phyloP scores from a whole-genome alignment of 2,113 vertebrate species.

The Albula glossodonta region DNA sequence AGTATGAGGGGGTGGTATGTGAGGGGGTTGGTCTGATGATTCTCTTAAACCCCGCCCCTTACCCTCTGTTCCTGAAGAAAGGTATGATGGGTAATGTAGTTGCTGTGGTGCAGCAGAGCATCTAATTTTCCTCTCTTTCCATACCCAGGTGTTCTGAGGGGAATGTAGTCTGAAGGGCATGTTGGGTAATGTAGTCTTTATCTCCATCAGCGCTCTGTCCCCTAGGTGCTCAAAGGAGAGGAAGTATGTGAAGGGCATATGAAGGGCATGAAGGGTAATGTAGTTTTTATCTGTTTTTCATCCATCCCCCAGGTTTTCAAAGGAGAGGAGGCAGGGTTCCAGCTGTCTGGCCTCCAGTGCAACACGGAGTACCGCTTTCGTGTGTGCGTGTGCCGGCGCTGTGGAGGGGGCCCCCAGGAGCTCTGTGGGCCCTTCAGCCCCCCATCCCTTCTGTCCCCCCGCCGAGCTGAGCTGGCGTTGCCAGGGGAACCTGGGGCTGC shows the following conservation, averaged over 20 bases:
- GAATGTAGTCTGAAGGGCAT: not conserved
- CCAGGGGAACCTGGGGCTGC: conserved; percentile 66
- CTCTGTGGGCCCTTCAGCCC: conserved; percentile 92
- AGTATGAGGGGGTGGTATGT: too few species aligned
- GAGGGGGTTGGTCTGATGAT: too few species aligned
- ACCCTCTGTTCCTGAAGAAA: too few species aligned
- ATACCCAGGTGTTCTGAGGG: not conserved
- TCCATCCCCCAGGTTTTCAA: conserved; percentile 83
- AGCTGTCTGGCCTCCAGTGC: conserved; percentile 88
- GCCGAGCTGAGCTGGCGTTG: conserved; percentile 70
- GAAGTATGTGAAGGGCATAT: too few species aligned
- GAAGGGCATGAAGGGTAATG: too few species aligned
- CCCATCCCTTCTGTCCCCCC: conserved; percentile 80
- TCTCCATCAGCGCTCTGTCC: too few species aligned
- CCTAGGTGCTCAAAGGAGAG: too few species aligned
- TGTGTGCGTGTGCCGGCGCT: conserved; percentile 88
- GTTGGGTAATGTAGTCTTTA: not conserved
- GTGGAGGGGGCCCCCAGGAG: conserved; percentile 87
- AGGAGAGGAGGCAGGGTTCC: conserved; percentile 88
- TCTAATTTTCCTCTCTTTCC: too few species aligned
- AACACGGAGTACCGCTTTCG: conserved; percentile 96
- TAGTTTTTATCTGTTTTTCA: not conserved
- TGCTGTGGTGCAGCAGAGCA: not conserved
- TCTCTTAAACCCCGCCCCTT: too few species aligned
- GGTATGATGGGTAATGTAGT: not conserved